Base-by-base conservation (phyloP, 2,888 invertebrate species). In the Blomia tropicalis region DNA sequence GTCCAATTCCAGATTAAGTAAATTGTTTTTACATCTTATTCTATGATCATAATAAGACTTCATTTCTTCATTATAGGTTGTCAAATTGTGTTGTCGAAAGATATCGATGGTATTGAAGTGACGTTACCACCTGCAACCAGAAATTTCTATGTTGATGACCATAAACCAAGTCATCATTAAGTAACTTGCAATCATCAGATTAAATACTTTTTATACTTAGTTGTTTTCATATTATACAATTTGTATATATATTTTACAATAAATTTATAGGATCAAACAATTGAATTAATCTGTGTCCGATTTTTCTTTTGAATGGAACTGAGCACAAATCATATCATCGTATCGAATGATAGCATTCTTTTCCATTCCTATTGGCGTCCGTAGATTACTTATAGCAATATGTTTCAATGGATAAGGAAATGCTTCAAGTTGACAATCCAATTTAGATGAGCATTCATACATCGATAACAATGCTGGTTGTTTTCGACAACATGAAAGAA, bases 101-200 rank as follows among this genome's bases (percentile, higher is more conserved):
- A 89, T 58, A 72, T 92, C 69, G 87, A 93, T 66, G 93, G 92
- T 0, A 79, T 93, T 63, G 83, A 83, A 72, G 72, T 93, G 30
- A 77, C 81, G 69, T 74, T 93, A 69, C 93, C 93, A 0, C 80
- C 83, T 73, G 88, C 87, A 54, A 93, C 93, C 1, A 81, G 90
- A 66, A 95, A 95, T 74, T 95, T 93, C 75, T 93, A 93, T 75
- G 96, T 98, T 1, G 98, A 99, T 73, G 96, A 95, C 19, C 93
- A 96, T 72, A 87, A 83, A 69, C 96, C 96, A 0, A 82, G 87
- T 69, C 89, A 93, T 1, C 96, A 65, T 63, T 66, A 62, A 44
- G 22, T 7, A 56, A 19, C 14, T 47, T 47, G 51, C 22, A 17
- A 11, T 27, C n/a, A 14, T 27, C 11, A 14, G 22, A 54, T 14